Base-by-base conservation (phyloP, 2,888 invertebrate species). In the Aproaerema taeniolella region DNA sequence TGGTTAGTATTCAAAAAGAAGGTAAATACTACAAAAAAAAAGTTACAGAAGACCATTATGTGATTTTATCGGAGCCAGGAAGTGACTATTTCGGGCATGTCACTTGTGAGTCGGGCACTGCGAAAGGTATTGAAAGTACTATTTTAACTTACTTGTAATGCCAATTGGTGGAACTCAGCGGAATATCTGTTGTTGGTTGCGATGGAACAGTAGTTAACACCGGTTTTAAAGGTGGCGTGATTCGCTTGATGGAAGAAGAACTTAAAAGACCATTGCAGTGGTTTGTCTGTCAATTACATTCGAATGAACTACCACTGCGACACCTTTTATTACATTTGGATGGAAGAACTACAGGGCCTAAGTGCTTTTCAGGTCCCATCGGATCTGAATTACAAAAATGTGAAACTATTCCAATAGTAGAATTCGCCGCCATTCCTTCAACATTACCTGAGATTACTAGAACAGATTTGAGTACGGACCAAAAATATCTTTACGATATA, bases 281-380 rank as follows among this genome's bases (percentile, higher is more conserved):
- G 55, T 38, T 44, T 35, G 33, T 58, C 25, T 58, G 53, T 35
- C 25, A 43, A 29, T 35, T 56, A 5, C 52, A 57, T 39, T 45
- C 43, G 28, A 58, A 56, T 46, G 57, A 58, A 37, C 40, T 54
- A 32, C 52, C 45, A 2, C 32, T 58, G 3, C 37, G 53, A 9
- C 54, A 60, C 47, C 46, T 60, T 17, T 52, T 61, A 38, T 13
- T 39, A 10, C 26, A 41, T 26, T 33, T 56, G 17, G 49, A 61
- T 46, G 55, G 56, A 7, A 35, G 29, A 15, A 60, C 52, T 13
- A 43, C 46, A 16, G 59, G 59, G 9, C 57, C 59, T 24, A 34
- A 12, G 31, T 32, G 36, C 9, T 61, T 50, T 45, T 41, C 42
- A 10, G 57, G 58, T 6, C 43, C 49, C 34, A 47, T 62, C 11